These are phyloP conservation scores for Malacoraja senta DNA, from an alignment of 2,797 vertebrate genomes.

Conservation along the genomic window DNA sequence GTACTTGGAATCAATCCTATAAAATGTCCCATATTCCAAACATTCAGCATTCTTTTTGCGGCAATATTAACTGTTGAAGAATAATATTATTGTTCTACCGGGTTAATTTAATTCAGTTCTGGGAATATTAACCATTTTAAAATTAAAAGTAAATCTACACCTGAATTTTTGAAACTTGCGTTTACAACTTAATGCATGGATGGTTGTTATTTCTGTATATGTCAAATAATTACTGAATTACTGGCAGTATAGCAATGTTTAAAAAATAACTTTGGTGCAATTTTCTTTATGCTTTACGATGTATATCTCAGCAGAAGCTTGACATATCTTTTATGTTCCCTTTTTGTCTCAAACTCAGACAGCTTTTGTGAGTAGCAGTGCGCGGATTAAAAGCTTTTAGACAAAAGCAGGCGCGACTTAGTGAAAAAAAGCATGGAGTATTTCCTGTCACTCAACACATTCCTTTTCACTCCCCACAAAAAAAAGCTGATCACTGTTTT, in stretches of 20 bases:
- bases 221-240: conserved; percentile 6
- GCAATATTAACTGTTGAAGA: background rate
- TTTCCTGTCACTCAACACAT: conserved; percentile 76
- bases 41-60: no score
- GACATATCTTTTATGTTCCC: conserved; percentile 38
- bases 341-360: conserved; percentile 57
- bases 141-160: background rate
- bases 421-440: conserved; percentile 52
- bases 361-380: conserved; percentile 53
- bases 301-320: conserved; percentile 32
- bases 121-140: background rate
- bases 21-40: background rate
- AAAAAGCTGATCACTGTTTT: conserved; percentile 52
- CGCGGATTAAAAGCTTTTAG: conserved; percentile 64
- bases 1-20: no score
- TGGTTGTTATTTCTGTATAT: background rate
- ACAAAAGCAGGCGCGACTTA: conserved; percentile 65
- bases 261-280: conserved; percentile 24
- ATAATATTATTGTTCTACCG: background rate
- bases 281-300: conserved; percentile 31
- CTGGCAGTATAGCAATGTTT: background rate
- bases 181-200: background rate
- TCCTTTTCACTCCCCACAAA: conserved; percentile 55
- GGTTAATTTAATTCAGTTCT: background rate
- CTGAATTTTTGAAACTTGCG: background rate